These are phyloP conservation scores for Chelmon rostratus DNA, from an alignment of 2,797 vertebrate genomes.

Conservation along the genomic window DNA sequence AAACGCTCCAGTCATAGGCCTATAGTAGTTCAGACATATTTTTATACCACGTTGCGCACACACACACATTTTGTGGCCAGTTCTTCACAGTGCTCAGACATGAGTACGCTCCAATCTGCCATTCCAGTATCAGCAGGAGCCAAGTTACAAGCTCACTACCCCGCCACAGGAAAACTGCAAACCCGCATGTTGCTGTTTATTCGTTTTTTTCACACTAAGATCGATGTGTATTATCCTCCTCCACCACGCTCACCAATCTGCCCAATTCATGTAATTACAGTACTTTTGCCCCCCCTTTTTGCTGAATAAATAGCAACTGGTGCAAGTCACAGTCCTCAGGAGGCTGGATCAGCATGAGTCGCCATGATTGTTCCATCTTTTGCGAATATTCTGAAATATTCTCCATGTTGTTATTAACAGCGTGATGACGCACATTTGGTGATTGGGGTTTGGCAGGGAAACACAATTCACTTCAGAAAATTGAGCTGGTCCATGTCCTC, in stretches of 20 bases:
- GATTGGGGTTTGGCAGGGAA: slow-evolving; percentile 72
- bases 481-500: slow-evolving; percentile 37
- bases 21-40: neutral
- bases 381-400: slow-evolving; percentile 57
- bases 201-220: slow-evolving; percentile 37
- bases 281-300: slow-evolving; percentile 51
- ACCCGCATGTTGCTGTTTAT: slow-evolving; percentile 46
- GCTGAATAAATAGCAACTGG: slow-evolving; percentile 41
- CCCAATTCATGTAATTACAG: slow-evolving; percentile 66
- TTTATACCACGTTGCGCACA: neutral
- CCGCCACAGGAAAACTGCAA: slow-evolving; percentile 48
- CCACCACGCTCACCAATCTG: slow-evolving; percentile 51
- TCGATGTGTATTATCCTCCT: slow-evolving; percentile 33
- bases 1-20: neutral
- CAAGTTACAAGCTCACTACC: slow-evolving; percentile 51
- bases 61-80: slow-evolving; percentile 15
- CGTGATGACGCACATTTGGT: slow-evolving; percentile 58
- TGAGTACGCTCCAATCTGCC: slow-evolving; percentile 39
- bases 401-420: slow-evolving; percentile 55
- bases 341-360: slow-evolving; percentile 39
- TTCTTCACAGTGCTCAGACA: slow-evolving; percentile 44
- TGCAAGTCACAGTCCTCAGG: slow-evolving; percentile 46
- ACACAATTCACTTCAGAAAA: slow-evolving; percentile 46
- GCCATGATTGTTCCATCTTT: slow-evolving; percentile 48
- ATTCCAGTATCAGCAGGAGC: slow-evolving; percentile 63